phyloP scores from a whole-genome alignment of 2,113 vertebrate genomes.

The Piprites chloris region DNA sequence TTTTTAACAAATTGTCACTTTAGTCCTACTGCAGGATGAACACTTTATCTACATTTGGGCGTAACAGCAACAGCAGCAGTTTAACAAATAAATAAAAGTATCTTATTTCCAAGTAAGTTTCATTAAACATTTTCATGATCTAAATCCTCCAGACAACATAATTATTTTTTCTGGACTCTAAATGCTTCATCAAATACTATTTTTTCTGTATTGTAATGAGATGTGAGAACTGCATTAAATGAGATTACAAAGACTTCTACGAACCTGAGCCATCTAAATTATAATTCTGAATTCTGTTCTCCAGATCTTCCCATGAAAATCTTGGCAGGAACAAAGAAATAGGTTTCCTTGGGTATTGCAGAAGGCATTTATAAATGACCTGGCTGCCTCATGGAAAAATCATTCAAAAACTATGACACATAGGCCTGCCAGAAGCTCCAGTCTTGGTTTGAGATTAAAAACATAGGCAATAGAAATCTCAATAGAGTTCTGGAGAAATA shows the following conservation, averaged over 20 bases:
- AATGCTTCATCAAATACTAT: neutral
- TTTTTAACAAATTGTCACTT: neutral
- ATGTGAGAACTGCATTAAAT: neutral
- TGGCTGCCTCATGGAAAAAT: neutral
- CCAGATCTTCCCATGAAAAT: neutral
- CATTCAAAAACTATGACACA: neutral
- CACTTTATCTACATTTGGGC: neutral
- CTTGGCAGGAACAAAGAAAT: neutral
- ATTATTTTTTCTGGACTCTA: neutral
- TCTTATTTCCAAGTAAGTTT: neutral
- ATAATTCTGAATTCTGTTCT: neutral
- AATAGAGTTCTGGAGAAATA: neutral
- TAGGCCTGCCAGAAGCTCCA: neutral
- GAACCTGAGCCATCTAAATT: neutral
- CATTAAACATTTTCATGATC: neutral
- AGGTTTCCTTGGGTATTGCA: neutral
- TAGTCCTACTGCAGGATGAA: neutral
- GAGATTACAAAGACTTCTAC: neutral
- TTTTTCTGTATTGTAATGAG: neutral
- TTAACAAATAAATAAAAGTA: neutral
- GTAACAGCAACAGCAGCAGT: accelerated
- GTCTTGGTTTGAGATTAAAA: neutral
- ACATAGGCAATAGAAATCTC: neutral
- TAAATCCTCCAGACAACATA: neutral
- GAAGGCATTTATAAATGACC: neutral